Evolutionary conservation across 2,888 invertebrate genomes (phyloP).

Genomic region (Nipponacmea schrenckii): DNA sequence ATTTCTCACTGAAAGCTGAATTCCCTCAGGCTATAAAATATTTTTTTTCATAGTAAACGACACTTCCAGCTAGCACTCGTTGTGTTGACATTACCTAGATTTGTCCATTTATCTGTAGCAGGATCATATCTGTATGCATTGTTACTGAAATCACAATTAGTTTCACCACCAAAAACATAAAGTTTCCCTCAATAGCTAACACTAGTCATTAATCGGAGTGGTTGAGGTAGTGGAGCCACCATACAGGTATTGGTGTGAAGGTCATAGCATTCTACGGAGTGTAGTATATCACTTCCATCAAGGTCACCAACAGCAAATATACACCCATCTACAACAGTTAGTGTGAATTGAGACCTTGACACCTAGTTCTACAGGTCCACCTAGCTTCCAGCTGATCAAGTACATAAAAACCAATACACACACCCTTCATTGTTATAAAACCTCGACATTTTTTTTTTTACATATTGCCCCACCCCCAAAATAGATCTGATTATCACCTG

Average conservation of each 20-base stretch:
- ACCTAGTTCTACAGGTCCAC: slow-evolving; percentile 70
- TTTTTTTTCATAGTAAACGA: slow-evolving; percentile 60
- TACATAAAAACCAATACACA: slow-evolving; percentile 56
- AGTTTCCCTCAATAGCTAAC: slow-evolving; percentile 60
- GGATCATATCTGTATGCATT: slow-evolving; percentile 62
- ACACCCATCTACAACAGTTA: slow-evolving; percentile 71
- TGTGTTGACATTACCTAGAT: slow-evolving; percentile 56
- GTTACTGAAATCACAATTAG: slow-evolving; percentile 46
- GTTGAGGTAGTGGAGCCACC: slow-evolving; percentile 60
- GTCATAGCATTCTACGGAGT: slow-evolving; percentile 70
- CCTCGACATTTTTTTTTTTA: slow-evolving; percentile 64
- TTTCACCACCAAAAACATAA: slow-evolving; percentile 63
- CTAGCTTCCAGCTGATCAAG: slow-evolving; percentile 66
- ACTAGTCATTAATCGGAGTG: slow-evolving; percentile 58
- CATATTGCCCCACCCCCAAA: slow-evolving; percentile 65
- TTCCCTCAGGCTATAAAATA: slow-evolving; percentile 66
- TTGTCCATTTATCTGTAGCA: slow-evolving; percentile 55
- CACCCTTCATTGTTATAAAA: slow-evolving; percentile 63
- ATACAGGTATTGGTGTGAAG: slow-evolving; percentile 67
- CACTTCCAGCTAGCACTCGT: slow-evolving; percentile 62
- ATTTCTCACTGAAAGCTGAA: slow-evolving; percentile 62
- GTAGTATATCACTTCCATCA: slow-evolving; percentile 68
- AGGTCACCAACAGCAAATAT: slow-evolving; percentile 72
- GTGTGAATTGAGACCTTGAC: slow-evolving; percentile 70
- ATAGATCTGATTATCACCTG: slow-evolving; percentile 64